Evolutionary conservation across 2,888 invertebrate genomes (phyloP), one percentile per base, ranked within the genome.

Genomic region (Chalcis sispes): DNA sequence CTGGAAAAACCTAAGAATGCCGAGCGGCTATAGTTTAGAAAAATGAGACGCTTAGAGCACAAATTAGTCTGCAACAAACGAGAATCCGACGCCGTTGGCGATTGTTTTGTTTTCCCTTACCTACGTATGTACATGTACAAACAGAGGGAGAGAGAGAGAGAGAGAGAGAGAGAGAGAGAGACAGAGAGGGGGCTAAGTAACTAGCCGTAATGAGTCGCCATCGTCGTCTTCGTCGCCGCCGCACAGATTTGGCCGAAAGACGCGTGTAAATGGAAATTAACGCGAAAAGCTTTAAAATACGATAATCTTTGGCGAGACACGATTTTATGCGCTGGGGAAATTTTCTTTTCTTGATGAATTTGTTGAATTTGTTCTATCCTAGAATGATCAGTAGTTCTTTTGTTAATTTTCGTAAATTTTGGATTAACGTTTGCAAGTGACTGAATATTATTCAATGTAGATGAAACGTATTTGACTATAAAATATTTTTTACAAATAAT

Each of bases 271-370:
- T 58, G 36, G 59, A 69, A 56, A 20, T 69, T 69, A 62, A 36
- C 71, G 50, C 71, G 54, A 70, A 70, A 50, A 61, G 70, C 48
- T 71, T 71, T 62, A 72, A 72, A 65, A 25, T 36, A 56, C 65
- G 64, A 72, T 65, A 65, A 72, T 65, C 72, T 65, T 58, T 15
- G 66, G 25, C 64, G 65, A 65, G 66, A 72, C 72, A 58, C 27
- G 72, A 54, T 62, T 62, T 71, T 42, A 58, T 15, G 2, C 18
- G 20, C 1, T 23, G 36, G 46, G 48, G 32, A 25, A 62, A 62
- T n/a, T 62, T 13, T 40, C n/a, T n/a, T n/a, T n/a, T n/a, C n/a
- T n/a, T n/a, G n/a, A n/a, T n/a, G n/a, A n/a, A n/a, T n/a, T n/a
- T n/a, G n/a, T n/a, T n/a, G n/a, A n/a, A n/a, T n/a, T n/a, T n/a